Conservation (phyloP, 2,888 invertebrate species). For the Ormyrus pomaceus region DNA sequence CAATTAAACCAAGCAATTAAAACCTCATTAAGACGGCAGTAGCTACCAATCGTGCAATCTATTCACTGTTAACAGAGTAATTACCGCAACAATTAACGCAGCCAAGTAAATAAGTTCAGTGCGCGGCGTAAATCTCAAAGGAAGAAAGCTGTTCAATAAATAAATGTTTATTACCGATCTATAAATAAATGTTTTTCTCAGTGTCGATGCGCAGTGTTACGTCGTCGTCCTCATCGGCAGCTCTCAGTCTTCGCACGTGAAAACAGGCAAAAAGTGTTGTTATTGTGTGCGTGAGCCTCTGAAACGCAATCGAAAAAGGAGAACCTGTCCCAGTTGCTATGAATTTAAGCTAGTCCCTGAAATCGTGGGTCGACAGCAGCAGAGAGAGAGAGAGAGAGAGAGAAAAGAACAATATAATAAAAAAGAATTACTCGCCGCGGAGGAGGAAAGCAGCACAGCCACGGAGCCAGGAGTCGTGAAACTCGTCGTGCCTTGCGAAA, state of each 20-base stretch:
- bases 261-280: neutral
- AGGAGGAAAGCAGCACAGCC: constrained; percentile 31
- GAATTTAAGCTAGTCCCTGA: constrained; percentile 40
- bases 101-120: neutral
- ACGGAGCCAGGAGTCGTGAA: constrained; percentile 54
- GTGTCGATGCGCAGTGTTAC: constrained; percentile 22
- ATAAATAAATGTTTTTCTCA: constrained; percentile 47
- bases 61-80: no score
- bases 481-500: constrained; percentile 53
- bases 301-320: neutral
- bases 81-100: no score
- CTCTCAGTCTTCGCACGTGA: constrained; percentile 10
- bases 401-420: neutral
- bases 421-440: neutral
- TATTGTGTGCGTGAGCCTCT: constrained; percentile 4
- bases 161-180: constrained; percentile 31
- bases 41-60: no score
- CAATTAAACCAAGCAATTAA: no score
- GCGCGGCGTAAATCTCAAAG: neutral
- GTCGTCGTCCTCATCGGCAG: neutral
- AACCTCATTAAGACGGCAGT: no score
- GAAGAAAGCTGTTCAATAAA: constrained; percentile 36
- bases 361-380: neutral
- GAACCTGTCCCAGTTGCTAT: neutral
- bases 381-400: neutral